Evolutionary conservation across 2,797 vertebrate genomes (phyloP).

Genomic region (Arnoldichthys spilopterus): DNA sequence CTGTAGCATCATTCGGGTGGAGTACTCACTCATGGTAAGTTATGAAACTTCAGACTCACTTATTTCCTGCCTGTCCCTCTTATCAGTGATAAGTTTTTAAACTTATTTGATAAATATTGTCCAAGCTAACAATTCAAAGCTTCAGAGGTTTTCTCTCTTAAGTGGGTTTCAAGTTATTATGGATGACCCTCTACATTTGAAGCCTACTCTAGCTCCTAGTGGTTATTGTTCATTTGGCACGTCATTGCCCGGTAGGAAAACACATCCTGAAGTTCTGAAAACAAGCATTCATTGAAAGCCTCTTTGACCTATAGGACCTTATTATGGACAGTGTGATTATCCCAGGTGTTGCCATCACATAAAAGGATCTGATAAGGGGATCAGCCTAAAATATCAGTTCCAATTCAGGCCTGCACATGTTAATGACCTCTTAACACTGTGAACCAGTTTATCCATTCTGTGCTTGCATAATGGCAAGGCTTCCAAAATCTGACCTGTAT

Average conservation of each 20-base stretch:
- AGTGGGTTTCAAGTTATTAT: too few relatives aligned
- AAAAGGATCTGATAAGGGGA: conserved; percentile 77
- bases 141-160: not conserved
- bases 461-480: conserved; percentile 54
- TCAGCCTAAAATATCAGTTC: conserved; percentile 72
- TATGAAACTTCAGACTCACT: not conserved
- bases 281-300: conserved; percentile 1
- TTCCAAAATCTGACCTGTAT: conserved; percentile 55
- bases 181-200: not conserved
- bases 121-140: not conserved
- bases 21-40: conserved; percentile 92
- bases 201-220: not conserved
- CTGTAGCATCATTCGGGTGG: conserved; percentile 96
- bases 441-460: conserved; percentile 30
- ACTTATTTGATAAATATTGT: conserved; percentile 21
- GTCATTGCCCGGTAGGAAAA: not conserved
- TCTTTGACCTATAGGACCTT: conserved; percentile 8
- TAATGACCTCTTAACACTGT: conserved; percentile 68
- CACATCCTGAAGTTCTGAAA: not conserved
- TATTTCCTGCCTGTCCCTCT: not conserved
- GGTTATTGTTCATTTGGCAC: not conserved
- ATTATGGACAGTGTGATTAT: conserved; percentile 62
- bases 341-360: conserved; percentile 65
- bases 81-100: not conserved
- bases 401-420: conserved; percentile 65